Conservation (phyloP, 1,140 invertebrate genomes). For the Anthonomus grandis region DNA sequence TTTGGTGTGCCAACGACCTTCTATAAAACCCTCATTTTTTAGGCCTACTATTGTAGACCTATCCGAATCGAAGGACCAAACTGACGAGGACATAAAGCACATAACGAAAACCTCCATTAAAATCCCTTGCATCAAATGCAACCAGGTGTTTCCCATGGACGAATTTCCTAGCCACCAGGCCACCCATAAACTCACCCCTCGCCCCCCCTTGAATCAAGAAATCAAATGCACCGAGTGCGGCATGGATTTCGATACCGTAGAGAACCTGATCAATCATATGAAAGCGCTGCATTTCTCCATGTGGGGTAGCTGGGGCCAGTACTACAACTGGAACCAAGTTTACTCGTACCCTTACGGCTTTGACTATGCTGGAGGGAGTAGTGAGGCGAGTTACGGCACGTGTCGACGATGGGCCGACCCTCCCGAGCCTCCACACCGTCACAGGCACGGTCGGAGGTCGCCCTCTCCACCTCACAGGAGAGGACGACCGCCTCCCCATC, state of each 20-base stretch:
- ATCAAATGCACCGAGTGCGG: constrained; percentile 5
- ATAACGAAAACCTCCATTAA: too few relatives aligned
- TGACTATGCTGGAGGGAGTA: background rate
- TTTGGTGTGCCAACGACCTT: too few relatives aligned
- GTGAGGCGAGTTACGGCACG: background rate
- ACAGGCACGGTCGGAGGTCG: background rate
- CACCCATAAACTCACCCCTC: background rate
- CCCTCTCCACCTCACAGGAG: background rate
- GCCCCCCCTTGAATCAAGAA: background rate
- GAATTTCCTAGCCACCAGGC: constrained; percentile 1
- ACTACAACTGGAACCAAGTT: background rate
- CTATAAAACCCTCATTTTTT: too few relatives aligned
- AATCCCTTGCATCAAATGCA: constrained; percentile 3
- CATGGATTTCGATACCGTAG: background rate
- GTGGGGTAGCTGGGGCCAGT: background rate
- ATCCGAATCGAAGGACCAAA: too few relatives aligned
- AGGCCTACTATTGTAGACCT: too few relatives aligned
- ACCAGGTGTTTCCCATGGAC: background rate
- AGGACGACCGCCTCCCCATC: too few relatives aligned
- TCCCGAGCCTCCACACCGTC: background rate
- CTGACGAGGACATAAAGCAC: too few relatives aligned
- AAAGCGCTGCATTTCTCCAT: constrained; percentile 2
- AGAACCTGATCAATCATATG: constrained; percentile 3
- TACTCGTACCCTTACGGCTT: background rate
- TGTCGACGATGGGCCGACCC: background rate